Conservation (phyloP, 2,797 vertebrate species). For the Sebastes taczanowskii region DNA sequence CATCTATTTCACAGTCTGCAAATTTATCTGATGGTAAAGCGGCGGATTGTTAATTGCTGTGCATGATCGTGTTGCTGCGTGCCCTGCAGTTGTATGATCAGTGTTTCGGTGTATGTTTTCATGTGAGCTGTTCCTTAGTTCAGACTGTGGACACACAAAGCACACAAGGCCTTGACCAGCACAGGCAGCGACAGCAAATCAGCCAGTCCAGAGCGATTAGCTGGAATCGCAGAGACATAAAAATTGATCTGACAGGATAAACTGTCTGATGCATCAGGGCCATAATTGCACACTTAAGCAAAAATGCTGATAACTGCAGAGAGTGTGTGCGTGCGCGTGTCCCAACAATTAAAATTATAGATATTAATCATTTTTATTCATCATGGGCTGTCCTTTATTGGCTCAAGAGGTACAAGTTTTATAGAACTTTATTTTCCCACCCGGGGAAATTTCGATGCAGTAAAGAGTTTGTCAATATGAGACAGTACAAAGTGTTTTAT, state of each 20-base stretch:
- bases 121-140: background rate
- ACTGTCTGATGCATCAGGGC: slow-evolving; percentile 10
- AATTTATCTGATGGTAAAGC: slow-evolving; percentile 45
- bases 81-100: background rate
- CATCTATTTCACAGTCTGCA: slow-evolving; percentile 18
- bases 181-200: background rate
- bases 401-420: slow-evolving; percentile 1
- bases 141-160: background rate
- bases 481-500: slow-evolving; percentile 1
- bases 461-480: background rate
- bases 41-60: slow-evolving; percentile 13
- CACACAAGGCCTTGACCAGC: background rate
- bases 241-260: slow-evolving; percentile 41
- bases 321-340: background rate
- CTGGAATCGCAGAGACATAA: slow-evolving; percentile 29
- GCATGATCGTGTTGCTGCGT: background rate
- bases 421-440: slow-evolving; percentile 12
- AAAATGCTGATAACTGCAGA: slow-evolving; percentile 27
- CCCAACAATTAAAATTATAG: slow-evolving; percentile 18
- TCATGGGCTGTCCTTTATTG: slow-evolving; percentile 18
- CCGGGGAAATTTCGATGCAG: background rate
- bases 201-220: slow-evolving; percentile 1
- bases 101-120: background rate
- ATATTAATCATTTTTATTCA: slow-evolving; percentile 30
- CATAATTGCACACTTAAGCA: slow-evolving; percentile 26